A percentile compares a stretch with the other conserved stretches of the same genome.
Conservation (phyloP, 2,888 invertebrate genomes). For the Eristalis tenax region DNA sequence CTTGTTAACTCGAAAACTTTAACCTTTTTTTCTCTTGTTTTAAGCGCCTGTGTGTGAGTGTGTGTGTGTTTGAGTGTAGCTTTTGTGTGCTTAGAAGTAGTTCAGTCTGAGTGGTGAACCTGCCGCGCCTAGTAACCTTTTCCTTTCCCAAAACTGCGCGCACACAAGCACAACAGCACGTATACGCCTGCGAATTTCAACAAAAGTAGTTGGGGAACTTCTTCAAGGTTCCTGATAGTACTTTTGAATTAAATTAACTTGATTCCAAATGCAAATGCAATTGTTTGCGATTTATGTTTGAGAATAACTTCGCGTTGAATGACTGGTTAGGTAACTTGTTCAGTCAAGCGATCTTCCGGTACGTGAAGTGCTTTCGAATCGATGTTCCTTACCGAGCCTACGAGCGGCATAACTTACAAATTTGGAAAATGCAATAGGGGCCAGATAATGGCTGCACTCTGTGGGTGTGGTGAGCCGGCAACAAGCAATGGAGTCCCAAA, state of each 20-base stretch:
- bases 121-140: constrained; percentile 17
- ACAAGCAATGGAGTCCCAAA: background rate
- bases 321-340: background rate
- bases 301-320: background rate
- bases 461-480: background rate
- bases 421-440: too few species aligned
- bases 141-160: background rate
- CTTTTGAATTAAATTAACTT: constrained; percentile 3
- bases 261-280: constrained; percentile 7
- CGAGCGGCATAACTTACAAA: too few species aligned
- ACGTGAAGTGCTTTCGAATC: background rate
- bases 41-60: constrained; percentile 11
- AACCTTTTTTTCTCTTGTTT: constrained; percentile 9
- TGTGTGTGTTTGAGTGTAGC: background rate
- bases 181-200: constrained; percentile 9
- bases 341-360: background rate
- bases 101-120: background rate
- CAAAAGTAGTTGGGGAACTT: constrained; percentile 6
- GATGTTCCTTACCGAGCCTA: background rate
- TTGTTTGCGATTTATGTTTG: constrained; percentile 12
- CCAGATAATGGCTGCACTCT: background rate
- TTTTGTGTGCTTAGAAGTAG: background rate
- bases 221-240: constrained; percentile 18
- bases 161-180: background rate
- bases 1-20: constrained; percentile 15